Base-by-base conservation (phyloP, 2,113 vertebrate species). In the Amblyornis subalaris region DNA sequence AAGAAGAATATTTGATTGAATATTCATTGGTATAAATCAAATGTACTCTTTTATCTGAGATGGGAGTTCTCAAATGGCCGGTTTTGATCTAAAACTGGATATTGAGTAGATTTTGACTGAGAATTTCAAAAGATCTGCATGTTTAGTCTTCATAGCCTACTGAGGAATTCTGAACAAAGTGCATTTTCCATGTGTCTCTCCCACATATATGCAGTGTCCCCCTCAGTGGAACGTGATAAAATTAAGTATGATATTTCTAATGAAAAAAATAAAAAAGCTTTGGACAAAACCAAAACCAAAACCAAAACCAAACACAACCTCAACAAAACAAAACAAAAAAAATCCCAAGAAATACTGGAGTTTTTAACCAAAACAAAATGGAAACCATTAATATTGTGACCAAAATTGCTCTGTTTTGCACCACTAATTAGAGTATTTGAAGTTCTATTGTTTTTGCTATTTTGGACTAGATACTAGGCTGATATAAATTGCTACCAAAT, bases 341-440 rank as follows among this genome's bases (percentile, higher is more conserved):
- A 67, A 36, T 13, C 8, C 10, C 5, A 50, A 42, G 22, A n/a
- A 57, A 35, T 14, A 1, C 4, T 45, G 13, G 5, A 1, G 1
- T 16, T 83, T 89, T 45, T 64, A 82, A 53, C 3, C 3, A 61
- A 84, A 78, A 3, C 2, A 82, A 75, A 71, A 64, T 6, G 2
- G 15, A 88, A 82, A n/a, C 6, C 44, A 15, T 9, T 6, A 83
- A 28, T 22, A 23, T 62, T 71, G 9, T 53, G 42, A n/a, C 5
- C 0, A 3, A 74, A 89, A 57, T 12, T 38, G 2, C 2, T 17
- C 19, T 18, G 4, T 9, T 58, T 77, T 54, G 6, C 5, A 35
- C 7, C 2, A 1, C 10, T 64, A 54, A 28, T 61, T 50, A 29
- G 4, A 71, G 12, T 51, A 62, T 33, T 74, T 35, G 8, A 74